Evolutionary conservation across 2,797 vertebrate species (phyloP).

Genomic region (Borostomias antarcticus): DNA sequence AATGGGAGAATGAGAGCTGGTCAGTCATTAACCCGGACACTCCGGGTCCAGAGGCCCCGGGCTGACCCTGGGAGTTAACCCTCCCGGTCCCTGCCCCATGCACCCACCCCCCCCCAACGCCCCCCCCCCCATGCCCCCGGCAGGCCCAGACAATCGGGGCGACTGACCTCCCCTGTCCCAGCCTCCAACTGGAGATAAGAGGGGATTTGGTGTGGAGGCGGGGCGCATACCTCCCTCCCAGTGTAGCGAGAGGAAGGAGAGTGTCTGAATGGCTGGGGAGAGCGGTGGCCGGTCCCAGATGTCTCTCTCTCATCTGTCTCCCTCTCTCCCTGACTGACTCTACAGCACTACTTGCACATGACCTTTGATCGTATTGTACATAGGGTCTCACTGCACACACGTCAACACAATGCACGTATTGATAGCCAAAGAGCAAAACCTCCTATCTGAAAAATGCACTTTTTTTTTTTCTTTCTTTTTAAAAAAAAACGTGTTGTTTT

Average conservation of each 20-base stretch:
- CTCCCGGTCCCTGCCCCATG: no score
- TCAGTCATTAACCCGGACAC: conserved; percentile 65
- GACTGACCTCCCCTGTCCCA: conserved; percentile 62
- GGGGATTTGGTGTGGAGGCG: conserved; percentile 62
- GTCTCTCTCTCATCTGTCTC: conserved; percentile 15
- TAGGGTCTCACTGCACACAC: no score
- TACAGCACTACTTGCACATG: no score
- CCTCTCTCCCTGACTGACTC: no score
- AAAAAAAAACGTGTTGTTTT: no score
- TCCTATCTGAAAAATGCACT: no score
- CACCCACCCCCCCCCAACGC: conserved; percentile 47
- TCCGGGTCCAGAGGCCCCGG: conserved; percentile 52
- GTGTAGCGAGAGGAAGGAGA: conserved; percentile 65
- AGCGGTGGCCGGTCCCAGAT: no score
- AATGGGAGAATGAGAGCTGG: conserved; percentile 57
- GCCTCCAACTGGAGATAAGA: conserved; percentile 68
- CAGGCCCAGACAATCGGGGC: conserved; percentile 56
- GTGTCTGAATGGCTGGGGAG: conserved; percentile 44
- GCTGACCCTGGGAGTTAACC: conserved; percentile 67
- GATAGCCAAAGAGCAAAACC: no score
- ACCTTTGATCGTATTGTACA: no score
- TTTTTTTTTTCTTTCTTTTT: no score
- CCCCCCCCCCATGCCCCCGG: no score
- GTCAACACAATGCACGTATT: no score
- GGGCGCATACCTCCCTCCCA: conserved; percentile 61